Evolutionary conservation across 1,140 invertebrate genomes (phyloP).

Genomic region (Leptinotarsa lineolata): DNA sequence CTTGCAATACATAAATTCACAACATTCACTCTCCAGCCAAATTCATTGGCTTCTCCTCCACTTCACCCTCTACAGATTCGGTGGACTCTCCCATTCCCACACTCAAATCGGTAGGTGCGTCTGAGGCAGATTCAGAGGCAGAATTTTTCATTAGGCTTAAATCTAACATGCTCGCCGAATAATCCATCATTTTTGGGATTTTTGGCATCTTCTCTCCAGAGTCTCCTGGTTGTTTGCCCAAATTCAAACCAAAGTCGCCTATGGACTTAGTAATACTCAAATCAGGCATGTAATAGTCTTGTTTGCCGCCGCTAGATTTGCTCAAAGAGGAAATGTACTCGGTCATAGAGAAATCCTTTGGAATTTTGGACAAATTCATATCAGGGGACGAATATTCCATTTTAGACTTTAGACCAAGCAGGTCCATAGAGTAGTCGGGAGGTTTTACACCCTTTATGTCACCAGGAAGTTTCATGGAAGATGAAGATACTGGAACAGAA

Average conservation of each 20-base stretch:
- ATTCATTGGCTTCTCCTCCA: slow-evolving; percentile 43
- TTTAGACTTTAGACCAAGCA: slow-evolving; percentile 49
- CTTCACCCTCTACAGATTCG: slow-evolving; percentile 29
- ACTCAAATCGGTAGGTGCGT: slow-evolving; percentile 38
- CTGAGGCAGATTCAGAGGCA: slow-evolving; percentile 28
- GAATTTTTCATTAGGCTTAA: slow-evolving; percentile 40
- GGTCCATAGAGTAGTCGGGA: slow-evolving; percentile 51
- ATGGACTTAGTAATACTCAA: slow-evolving; percentile 36
- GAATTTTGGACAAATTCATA: slow-evolving; percentile 56
- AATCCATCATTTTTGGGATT: slow-evolving; percentile 42
- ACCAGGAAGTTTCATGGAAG: slow-evolving; percentile 53
- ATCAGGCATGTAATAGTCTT: slow-evolving; percentile 45
- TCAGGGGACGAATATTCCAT: slow-evolving; percentile 57
- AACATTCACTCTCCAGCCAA: slow-evolving; percentile 36
- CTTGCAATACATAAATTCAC: background rate
- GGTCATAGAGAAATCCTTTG: slow-evolving; percentile 50
- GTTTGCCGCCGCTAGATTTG: slow-evolving; percentile 54
- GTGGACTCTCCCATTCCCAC: slow-evolving; percentile 28
- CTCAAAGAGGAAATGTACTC: slow-evolving; percentile 54
- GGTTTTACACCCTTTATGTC: slow-evolving; percentile 44
- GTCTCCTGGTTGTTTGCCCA: slow-evolving; percentile 40
- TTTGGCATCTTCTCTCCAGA: slow-evolving; percentile 38
- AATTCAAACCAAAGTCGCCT: slow-evolving; percentile 43
- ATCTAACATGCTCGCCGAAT: slow-evolving; percentile 40
- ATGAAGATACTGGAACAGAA: slow-evolving; percentile 40